Evolutionary conservation across 2,888 invertebrate genomes (phyloP).

Genomic region (Schrankia costaestrigalis): DNA sequence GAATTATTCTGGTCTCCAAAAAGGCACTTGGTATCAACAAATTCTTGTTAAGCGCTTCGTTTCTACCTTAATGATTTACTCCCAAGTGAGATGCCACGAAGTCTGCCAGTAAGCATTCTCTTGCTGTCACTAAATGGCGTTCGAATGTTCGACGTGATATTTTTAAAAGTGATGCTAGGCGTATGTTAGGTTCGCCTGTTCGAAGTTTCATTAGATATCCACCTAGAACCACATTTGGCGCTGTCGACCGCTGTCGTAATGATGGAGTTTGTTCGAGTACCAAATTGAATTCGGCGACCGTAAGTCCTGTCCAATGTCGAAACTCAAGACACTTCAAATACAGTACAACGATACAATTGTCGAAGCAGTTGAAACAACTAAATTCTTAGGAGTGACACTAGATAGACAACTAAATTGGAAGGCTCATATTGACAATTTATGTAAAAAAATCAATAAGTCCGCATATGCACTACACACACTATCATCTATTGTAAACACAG

Average conservation of each 20-base stretch:
- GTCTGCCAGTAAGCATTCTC: not conserved
- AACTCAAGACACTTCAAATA: too few species aligned
- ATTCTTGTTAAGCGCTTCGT: not conserved
- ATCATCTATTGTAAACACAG: too few species aligned
- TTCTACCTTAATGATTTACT: not conserved
- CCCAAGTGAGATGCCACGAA: not conserved
- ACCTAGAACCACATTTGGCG: too few species aligned
- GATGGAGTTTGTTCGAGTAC: constrained; percentile 4
- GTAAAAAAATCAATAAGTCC: too few species aligned
- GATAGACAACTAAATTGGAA: too few species aligned
- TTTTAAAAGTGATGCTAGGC: too few species aligned
- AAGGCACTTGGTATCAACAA: not conserved
- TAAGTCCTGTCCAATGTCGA: constrained; percentile 2
- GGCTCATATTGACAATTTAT: too few species aligned
- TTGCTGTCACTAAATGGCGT: not conserved
- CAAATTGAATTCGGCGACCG: constrained; percentile 1
- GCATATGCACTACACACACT: too few species aligned
- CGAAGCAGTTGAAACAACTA: too few species aligned
- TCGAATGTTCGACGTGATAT: not conserved
- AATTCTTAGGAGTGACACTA: too few species aligned
- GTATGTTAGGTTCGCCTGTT: not conserved
- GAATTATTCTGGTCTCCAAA: too few species aligned
- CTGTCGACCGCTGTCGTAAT: constrained; percentile 1
- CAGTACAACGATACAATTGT: too few species aligned
- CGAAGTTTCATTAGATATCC: constrained; percentile 2